Evolutionary conservation across 2,888 invertebrate species (phyloP), one percentile per base, ranked within the genome.

Genomic region (Camponotus fellah): DNA sequence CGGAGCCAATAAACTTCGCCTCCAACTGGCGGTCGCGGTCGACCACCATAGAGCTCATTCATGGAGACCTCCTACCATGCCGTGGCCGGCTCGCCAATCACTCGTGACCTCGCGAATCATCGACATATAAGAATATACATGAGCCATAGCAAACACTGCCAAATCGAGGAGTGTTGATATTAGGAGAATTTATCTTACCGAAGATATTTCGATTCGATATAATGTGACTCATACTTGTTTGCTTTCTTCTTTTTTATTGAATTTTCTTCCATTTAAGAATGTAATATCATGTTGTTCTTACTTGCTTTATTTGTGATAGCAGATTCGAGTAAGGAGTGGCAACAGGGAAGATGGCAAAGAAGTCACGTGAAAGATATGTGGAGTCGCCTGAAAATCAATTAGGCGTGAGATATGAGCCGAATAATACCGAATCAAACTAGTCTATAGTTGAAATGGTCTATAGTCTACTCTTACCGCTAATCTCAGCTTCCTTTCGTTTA

Each of bases 31-130:
- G 84, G 91, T 91, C 90, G 90, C 92, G 89, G 91, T 88, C 92
- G 93, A 93, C 93, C 93, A 93, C 94, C 94, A 92, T 93, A 93
- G 93, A 93, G 94, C 95, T 95, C 95, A 95, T 96, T 96, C 96
- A 96, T 96, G 95, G 92, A 93, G 95, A 95, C 95, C 96, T 96
- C 96, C 96, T 95, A 95, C 95, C 95, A 95, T 92, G 95, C 74
- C 21, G 66, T 66, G 53, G 53, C 37, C 40, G 40, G 34, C n/a
- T 76, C 49, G 75, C 43, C 75, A 32, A 56, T 56, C 76, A 71
- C 40, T 56, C 76, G 56, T 37, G 69, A 26, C 46, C 53, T 60
- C 75, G 60, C 79, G 60, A 17, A n/a, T 71, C n/a, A 58, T 58
- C 69, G 60, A n/a, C 46, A 26, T 26, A 26, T 62, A 62, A 62